These are phyloP conservation scores for Bufo bufo DNA, from an alignment of 2,113 vertebrate genomes.

Conservation along the genomic window DNA sequence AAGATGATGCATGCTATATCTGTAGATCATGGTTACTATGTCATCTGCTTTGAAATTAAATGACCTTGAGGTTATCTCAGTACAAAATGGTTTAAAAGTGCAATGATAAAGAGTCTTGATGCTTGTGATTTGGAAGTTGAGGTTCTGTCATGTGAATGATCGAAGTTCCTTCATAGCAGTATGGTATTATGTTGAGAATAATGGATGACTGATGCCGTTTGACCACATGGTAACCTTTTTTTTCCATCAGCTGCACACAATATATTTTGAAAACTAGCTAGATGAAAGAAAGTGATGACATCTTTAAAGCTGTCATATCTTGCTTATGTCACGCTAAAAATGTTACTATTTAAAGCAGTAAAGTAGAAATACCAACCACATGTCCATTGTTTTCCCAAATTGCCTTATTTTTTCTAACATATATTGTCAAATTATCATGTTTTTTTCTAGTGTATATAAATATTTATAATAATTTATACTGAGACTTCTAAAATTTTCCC, in stretches of 20 bases:
- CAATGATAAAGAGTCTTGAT: conserved; percentile 53
- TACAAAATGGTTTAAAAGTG: conserved; percentile 45
- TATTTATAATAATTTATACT: not conserved
- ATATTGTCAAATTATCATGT: not conserved
- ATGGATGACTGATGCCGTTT: conserved; percentile 47
- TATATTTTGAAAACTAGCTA: conserved; percentile 18
- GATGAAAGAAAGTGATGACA: conserved; percentile 26
- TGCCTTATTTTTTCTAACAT: not conserved
- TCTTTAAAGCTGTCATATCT: conserved; percentile 27
- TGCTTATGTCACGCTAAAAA: conserved; percentile 15
- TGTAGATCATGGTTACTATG: conserved; percentile 21
- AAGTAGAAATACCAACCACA: not conserved
- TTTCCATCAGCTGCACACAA: conserved; percentile 38
- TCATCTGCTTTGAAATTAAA: conserved; percentile 43
- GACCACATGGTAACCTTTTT: conserved; percentile 48
- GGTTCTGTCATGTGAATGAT: conserved; percentile 49
- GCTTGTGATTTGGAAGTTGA: conserved; percentile 14
- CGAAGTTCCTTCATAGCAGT: conserved; percentile 25
- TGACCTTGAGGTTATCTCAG: conserved; percentile 46
- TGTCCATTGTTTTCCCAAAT: not conserved
- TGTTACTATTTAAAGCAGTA: not conserved
- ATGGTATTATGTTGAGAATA: conserved; percentile 22
- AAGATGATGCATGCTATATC: conserved; percentile 2
- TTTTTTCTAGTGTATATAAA: not conserved
- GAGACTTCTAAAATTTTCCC: not conserved